These are phyloP conservation scores for Pogonomyrmex californicus DNA, from an alignment of 1,140 invertebrate genomes.

Conservation along the genomic window DNA sequence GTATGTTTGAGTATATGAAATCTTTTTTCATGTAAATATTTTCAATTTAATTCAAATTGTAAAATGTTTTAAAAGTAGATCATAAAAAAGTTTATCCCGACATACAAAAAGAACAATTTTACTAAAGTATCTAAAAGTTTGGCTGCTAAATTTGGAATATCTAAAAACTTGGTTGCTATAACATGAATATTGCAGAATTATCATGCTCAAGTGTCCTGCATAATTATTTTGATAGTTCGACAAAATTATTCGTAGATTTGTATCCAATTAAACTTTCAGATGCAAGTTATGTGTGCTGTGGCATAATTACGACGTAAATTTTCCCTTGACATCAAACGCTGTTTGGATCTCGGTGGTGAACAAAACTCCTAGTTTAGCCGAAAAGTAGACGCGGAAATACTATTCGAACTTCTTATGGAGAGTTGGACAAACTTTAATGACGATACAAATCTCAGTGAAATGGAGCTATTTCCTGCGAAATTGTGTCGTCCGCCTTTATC, in stretches of 20 bases:
- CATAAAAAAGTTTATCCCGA: background rate
- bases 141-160: no score
- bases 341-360: background rate
- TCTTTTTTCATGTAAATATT: background rate
- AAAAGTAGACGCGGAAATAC: constrained; percentile 63
- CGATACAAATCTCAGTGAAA: constrained; percentile 77
- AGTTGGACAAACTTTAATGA: constrained; percentile 74
- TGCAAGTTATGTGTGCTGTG: background rate
- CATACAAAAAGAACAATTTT: no score
- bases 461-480: constrained; percentile 71
- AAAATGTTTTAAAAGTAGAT: background rate
- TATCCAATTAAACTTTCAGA: no score
- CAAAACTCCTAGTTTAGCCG: constrained; percentile 13
- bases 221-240: no score
- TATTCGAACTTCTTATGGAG: constrained; percentile 65
- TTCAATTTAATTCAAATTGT: background rate
- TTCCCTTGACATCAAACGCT: background rate
- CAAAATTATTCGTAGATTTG: no score
- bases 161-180: no score
- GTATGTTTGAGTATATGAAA: background rate
- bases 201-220: no score
- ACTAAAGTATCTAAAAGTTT: no score
- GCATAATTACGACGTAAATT: background rate
- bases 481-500: constrained; percentile 53
- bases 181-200: no score